phyloP scores from a whole-genome alignment of 2,113 vertebrate species.

The Mus musculus region GRCm39 chr5:123897001-123897500 shows the following conservation, averaged over 20 bases:
- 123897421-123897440: neutral
- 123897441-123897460: neutral
- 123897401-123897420: neutral
- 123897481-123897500: neutral
- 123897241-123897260: neutral
- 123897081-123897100: constrained; percentile 93
- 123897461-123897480: neutral
- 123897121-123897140: constrained; percentile 92
- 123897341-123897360: neutral
- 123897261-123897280: neutral
- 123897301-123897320: neutral
- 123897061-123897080: constrained; percentile 65
- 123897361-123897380: neutral
- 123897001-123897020: constrained; percentile 44
- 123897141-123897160: constrained; percentile 90
- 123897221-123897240: neutral
- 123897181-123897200: constrained; percentile 1
- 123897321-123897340: constrained; percentile 15
- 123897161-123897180: constrained; percentile 85
- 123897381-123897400: neutral
- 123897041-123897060: constrained; percentile 23
- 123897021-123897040: constrained; percentile 30
- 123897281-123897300: neutral
- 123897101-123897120: constrained; percentile 92
- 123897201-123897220: constrained; percentile 31